Conservation (phyloP, 1,140 invertebrate genomes). For the Zophobas morio region DNA sequence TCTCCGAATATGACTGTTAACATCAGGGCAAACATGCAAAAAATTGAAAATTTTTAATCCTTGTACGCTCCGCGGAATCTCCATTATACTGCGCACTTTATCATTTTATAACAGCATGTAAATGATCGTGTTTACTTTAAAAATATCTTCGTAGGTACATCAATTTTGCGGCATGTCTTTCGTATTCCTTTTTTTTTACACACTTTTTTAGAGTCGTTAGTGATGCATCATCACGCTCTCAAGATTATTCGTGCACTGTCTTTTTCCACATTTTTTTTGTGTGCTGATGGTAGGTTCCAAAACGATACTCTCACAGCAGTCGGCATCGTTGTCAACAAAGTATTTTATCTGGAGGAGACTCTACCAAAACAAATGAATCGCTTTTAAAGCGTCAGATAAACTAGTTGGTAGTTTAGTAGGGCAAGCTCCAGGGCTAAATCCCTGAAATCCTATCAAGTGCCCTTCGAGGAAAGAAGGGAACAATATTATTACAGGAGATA, state of each 20-base stretch:
- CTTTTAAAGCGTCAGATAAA: slow-evolving; percentile 33
- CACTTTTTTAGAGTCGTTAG: not conserved
- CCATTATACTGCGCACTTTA: slow-evolving; percentile 18
- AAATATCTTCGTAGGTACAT: slow-evolving; percentile 12
- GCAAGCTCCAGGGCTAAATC: slow-evolving; percentile 8
- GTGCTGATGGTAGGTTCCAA: not conserved
- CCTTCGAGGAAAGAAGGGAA: not conserved
- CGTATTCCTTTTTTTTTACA: not conserved
- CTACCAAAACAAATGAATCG: slow-evolving; percentile 39
- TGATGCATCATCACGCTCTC: slow-evolving; percentile 13
- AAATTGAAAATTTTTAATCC: slow-evolving; percentile 9
- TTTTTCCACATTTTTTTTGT: slow-evolving; percentile 10
- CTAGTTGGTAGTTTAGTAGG: slow-evolving; percentile 30
- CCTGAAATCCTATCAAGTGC: slow-evolving; percentile 17
- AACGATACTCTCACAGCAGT: not conserved
- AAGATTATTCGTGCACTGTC: not conserved
- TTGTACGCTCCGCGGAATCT: not conserved
- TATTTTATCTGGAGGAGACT: slow-evolving; percentile 26
- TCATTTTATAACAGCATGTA: slow-evolving; percentile 11
- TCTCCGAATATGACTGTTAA: not conserved
- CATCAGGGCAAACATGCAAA: not conserved
- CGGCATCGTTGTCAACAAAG: slow-evolving; percentile 12
- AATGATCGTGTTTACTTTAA: slow-evolving; percentile 17
- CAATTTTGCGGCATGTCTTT: slow-evolving; percentile 7
- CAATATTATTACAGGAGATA: slow-evolving; percentile 10